phyloP scores from a whole-genome alignment of 1,140 invertebrate species.

The Tribolium castaneum region DNA sequence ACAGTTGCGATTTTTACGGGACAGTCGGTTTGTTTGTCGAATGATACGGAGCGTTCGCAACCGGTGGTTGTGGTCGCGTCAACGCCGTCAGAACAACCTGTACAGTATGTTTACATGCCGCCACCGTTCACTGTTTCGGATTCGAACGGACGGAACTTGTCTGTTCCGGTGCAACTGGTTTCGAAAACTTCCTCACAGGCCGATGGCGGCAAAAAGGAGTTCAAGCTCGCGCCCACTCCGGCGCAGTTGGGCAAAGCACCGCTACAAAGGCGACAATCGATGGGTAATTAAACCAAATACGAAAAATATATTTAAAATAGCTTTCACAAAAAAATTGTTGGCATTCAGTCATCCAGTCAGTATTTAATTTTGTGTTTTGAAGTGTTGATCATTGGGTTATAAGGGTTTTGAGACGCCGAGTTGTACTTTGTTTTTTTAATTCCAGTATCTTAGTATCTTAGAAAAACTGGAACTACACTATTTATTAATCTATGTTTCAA shows the following conservation, averaged over 20 bases:
- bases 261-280: constrained; percentile 83
- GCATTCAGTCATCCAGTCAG: too few relatives aligned
- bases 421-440: too few relatives aligned
- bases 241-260: constrained; percentile 91
- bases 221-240: constrained; percentile 91
- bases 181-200: constrained; percentile 61
- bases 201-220: constrained; percentile 66
- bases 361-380: too few relatives aligned
- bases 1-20: constrained; percentile 55
- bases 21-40: constrained; percentile 54
- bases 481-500: too few relatives aligned
- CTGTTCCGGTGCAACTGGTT: constrained; percentile 54
- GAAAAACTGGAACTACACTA: too few relatives aligned
- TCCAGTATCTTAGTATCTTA: too few relatives aligned
- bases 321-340: too few relatives aligned
- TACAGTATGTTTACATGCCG: constrained; percentile 63
- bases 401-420: too few relatives aligned
- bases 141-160: constrained; percentile 51
- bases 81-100: constrained; percentile 58
- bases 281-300: constrained; percentile 68
- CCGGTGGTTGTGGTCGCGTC: constrained; percentile 60
- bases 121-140: constrained; percentile 52
- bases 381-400: too few relatives aligned
- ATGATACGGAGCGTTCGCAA: constrained; percentile 54
- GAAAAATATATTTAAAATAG: too few relatives aligned